Evolutionary conservation across 2,797 vertebrate species (phyloP).

Genomic region (Sciurus vulgaris): DNA sequence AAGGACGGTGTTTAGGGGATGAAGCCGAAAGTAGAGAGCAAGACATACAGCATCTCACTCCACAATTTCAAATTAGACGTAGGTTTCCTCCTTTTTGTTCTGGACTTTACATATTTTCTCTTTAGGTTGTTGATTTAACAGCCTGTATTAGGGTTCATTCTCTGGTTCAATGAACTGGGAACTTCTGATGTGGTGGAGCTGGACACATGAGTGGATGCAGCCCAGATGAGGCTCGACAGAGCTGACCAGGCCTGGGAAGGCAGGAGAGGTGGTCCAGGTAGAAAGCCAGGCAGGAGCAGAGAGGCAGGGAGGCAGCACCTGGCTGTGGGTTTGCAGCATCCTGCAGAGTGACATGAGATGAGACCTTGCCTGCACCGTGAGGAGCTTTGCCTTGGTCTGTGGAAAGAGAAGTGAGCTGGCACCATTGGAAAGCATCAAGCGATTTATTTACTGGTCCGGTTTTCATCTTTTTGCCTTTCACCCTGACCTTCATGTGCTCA

Average conservation of each 20-base stretch:
- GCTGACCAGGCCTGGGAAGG: accelerated
- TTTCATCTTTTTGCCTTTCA: slow-evolving; percentile 2
- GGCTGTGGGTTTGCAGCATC: accelerated
- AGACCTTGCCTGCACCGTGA: accelerated
- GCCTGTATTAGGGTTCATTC: background rate
- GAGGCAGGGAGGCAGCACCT: too few species aligned
- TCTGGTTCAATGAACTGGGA: background rate
- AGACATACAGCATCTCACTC: background rate
- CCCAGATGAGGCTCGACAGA: background rate
- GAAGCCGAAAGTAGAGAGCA: background rate
- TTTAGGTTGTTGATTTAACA: background rate
- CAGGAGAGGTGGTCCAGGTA: accelerated
- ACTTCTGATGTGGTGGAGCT: background rate
- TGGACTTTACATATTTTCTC: background rate
- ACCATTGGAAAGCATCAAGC: background rate
- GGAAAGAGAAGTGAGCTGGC: too few species aligned
- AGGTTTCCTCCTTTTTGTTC: background rate
- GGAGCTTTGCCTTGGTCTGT: background rate
- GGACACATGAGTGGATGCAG: background rate
- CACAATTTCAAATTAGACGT: background rate
- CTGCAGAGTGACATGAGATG: background rate
- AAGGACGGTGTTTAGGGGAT: background rate
- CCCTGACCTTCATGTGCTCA: background rate
- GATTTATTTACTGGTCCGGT: background rate
- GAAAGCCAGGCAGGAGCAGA: background rate